phyloP scores from a whole-genome alignment of 2,888 invertebrate species.

The Acrocera orbiculus region DNA sequence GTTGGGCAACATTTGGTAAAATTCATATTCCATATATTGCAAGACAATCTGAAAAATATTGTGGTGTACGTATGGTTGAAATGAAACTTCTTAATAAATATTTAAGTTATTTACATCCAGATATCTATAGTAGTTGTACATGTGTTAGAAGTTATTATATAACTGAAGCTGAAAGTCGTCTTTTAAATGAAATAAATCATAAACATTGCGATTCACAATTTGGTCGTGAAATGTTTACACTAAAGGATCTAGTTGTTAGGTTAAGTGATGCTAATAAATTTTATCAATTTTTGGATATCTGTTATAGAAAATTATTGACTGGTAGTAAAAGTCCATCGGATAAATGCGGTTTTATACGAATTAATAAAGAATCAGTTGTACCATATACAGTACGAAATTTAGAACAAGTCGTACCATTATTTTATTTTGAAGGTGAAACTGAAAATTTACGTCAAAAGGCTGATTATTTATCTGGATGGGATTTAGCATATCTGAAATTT shows the following conservation, averaged over 20 bases:
- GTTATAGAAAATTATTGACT: slow-evolving; percentile 62
- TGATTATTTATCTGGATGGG: slow-evolving; percentile 78
- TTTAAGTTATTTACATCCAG: slow-evolving; percentile 71
- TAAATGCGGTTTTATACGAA: slow-evolving; percentile 78
- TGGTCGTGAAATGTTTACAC: slow-evolving; percentile 72
- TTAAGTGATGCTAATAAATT: slow-evolving; percentile 78
- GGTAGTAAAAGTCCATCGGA: slow-evolving; percentile 51
- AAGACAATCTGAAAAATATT: slow-evolving; percentile 67
- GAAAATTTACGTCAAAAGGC: slow-evolving; percentile 77
- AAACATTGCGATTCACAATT: slow-evolving; percentile 84
- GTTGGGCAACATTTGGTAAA: slow-evolving; percentile 78
- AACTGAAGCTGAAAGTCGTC: slow-evolving; percentile 72
- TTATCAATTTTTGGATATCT: slow-evolving; percentile 76
- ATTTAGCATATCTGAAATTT: slow-evolving; percentile 79
- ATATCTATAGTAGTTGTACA: slow-evolving; percentile 78
- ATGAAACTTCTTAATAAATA: slow-evolving; percentile 77
- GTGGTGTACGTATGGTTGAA: slow-evolving; percentile 89
- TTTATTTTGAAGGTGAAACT: slow-evolving; percentile 75
- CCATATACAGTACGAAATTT: slow-evolving; percentile 73
- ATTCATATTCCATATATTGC: slow-evolving; percentile 77
- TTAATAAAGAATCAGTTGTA: slow-evolving; percentile 84
- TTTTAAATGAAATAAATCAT: slow-evolving; percentile 82
- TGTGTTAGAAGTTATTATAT: slow-evolving; percentile 86
- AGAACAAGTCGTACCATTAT: slow-evolving; percentile 78
- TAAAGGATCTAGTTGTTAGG: slow-evolving; percentile 77